Evolutionary conservation across 2,113 vertebrate species (phyloP).

Genomic region (Accipiter cooperii): DNA sequence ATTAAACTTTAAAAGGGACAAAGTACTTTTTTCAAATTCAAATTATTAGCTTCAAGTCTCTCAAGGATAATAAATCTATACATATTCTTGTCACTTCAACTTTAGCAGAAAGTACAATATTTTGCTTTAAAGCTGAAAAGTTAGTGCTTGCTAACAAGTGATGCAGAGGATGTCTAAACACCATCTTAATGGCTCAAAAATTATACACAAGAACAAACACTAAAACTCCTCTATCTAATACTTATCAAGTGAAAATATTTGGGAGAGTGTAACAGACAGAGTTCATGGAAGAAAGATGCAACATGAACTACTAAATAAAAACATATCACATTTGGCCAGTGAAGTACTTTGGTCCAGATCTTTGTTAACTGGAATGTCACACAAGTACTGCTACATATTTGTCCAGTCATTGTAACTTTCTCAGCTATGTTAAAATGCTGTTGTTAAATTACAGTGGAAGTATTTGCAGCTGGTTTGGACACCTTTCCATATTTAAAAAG

Average conservation of each 20-base stretch:
- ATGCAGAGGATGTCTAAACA: neutral
- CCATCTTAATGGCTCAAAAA: neutral
- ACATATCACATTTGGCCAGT: neutral
- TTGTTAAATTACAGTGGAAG: neutral
- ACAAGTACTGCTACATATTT: neutral
- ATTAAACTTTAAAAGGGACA: constrained; percentile 34
- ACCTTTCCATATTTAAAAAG: neutral
- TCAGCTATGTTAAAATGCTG: neutral
- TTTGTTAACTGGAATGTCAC: neutral
- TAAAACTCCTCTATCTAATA: neutral
- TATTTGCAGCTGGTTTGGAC: neutral
- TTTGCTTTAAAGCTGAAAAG: constrained; percentile 6
- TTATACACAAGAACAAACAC: neutral
- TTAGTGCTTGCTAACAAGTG: neutral
- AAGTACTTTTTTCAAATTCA: constrained; percentile 29
- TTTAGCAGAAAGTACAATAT: neutral
- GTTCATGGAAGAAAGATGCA: neutral
- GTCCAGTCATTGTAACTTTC: neutral
- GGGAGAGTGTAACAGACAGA: neutral
- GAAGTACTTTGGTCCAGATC: neutral
- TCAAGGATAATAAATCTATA: constrained; percentile 19
- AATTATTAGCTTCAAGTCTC: constrained; percentile 16
- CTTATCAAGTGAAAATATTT: neutral
- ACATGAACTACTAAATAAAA: neutral
- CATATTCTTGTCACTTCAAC: neutral